phyloP scores from a whole-genome alignment of 2,888 invertebrate genomes.

The Phyto melanocephala region DNA sequence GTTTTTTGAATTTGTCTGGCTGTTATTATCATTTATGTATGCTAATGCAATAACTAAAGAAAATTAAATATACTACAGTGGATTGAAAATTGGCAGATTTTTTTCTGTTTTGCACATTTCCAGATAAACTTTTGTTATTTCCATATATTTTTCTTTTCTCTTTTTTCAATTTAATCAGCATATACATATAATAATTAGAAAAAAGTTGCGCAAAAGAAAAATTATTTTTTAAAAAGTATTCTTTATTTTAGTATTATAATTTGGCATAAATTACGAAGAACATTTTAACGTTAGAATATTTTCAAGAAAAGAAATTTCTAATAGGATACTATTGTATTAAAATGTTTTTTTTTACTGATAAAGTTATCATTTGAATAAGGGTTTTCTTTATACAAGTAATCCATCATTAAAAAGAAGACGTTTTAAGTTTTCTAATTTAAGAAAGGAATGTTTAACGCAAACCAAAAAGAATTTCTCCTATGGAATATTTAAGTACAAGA shows the following conservation, averaged over 20 bases:
- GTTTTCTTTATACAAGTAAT: too few relatives aligned
- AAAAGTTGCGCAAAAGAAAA: slow-evolving; percentile 11
- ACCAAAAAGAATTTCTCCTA: too few relatives aligned
- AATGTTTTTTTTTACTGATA: too few relatives aligned
- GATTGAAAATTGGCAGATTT: slow-evolving; percentile 39
- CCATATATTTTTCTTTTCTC: background rate
- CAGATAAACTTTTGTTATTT: slow-evolving; percentile 7
- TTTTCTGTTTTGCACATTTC: slow-evolving; percentile 11
- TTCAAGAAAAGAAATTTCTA: too few relatives aligned
- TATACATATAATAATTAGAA: slow-evolving; percentile 56
- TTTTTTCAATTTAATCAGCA: slow-evolving; percentile 44
- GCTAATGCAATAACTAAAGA: slow-evolving; percentile 52
- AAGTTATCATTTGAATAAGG: too few relatives aligned
- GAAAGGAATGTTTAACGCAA: too few relatives aligned
- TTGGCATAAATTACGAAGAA: slow-evolving; percentile 22
- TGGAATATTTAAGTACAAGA: too few relatives aligned
- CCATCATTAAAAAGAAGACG: too few relatives aligned
- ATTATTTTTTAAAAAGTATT: slow-evolving; percentile 8
- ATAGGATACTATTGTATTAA: too few relatives aligned
- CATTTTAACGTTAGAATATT: too few relatives aligned
- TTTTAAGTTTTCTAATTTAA: too few relatives aligned
- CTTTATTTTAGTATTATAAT: background rate
- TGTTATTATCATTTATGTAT: slow-evolving; percentile 50
- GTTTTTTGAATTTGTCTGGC: slow-evolving; percentile 55
- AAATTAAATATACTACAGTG: background rate